Evolutionary conservation across 2,113 vertebrate species (phyloP).

Genomic region (Cyanistes caeruleus): DNA sequence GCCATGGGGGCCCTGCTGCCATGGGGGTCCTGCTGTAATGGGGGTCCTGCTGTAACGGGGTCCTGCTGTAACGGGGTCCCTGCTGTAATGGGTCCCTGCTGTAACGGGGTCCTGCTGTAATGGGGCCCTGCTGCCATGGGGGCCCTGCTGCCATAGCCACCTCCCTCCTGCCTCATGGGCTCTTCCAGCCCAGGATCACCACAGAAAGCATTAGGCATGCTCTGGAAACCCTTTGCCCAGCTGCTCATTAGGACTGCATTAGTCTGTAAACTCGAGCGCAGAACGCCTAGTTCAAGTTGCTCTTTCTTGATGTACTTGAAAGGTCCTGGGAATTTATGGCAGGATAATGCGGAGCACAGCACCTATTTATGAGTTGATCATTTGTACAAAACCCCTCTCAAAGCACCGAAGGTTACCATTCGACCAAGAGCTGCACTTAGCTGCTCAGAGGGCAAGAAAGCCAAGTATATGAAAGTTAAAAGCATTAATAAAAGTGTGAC

Average conservation of each 20-base stretch:
- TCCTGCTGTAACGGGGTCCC: too few relatives aligned
- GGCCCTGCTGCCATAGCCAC: not conserved
- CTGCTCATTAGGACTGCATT: slow-evolving; percentile 78
- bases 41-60: too few relatives aligned
- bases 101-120: too few relatives aligned
- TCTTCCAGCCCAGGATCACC: not conserved
- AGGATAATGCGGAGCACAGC: slow-evolving; percentile 80
- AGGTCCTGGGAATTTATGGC: slow-evolving; percentile 81
- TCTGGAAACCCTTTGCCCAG: slow-evolving; percentile 70
- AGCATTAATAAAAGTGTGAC: slow-evolving; percentile 88
- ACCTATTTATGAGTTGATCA: slow-evolving; percentile 86
- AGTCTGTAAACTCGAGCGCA: slow-evolving; percentile 69
- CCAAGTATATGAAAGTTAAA: slow-evolving; percentile 85
- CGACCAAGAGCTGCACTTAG: slow-evolving; percentile 77
- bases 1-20: too few relatives aligned
- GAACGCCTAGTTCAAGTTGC: slow-evolving; percentile 69
- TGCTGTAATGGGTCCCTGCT: too few relatives aligned
- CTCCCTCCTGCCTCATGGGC: not conserved
- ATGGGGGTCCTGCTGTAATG: too few relatives aligned
- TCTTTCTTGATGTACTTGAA: slow-evolving; percentile 80
- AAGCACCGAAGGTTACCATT: slow-evolving; percentile 79
- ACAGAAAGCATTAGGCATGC: slow-evolving; percentile 10
- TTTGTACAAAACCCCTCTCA: slow-evolving; percentile 79
- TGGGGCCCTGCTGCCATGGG: not conserved
- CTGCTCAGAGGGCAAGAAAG: slow-evolving; percentile 78